Evolutionary conservation across 53 echinoderm and acorn worm genomes (phyloP).

Genomic region (Astropecten irregularis): DNA sequence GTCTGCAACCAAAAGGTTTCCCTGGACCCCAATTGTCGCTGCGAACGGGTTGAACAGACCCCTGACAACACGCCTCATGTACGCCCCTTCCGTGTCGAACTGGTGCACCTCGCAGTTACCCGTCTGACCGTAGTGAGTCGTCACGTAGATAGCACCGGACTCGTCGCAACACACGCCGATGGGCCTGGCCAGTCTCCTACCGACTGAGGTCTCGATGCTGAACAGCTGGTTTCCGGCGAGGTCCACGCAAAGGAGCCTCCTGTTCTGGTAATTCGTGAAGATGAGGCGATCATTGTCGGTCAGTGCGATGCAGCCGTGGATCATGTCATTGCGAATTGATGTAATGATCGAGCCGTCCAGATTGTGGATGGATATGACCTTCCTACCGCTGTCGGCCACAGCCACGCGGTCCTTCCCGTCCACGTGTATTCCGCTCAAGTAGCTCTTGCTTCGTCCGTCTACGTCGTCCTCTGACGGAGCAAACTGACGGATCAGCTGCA

Average conservation of each 20-base stretch:
- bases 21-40: background rate
- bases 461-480: background rate
- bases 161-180: constrained; percentile 5
- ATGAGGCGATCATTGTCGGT: background rate
- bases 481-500: background rate
- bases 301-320: background rate
- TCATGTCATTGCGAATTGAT: background rate
- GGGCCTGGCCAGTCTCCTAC: background rate
- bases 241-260: constrained; percentile 4
- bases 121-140: constrained; percentile 2
- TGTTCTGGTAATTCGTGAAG: constrained; percentile 9
- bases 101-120: background rate
- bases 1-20: background rate
- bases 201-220: background rate
- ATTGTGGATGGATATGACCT: constrained; percentile 25
- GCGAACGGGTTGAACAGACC: constrained; percentile 2
- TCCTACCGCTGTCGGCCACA: constrained; percentile 3
- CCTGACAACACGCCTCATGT: background rate
- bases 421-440: constrained; percentile 1
- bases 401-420: background rate
- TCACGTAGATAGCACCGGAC: background rate
- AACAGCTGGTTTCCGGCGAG: background rate
- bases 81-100: background rate
- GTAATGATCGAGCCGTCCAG: constrained; percentile 12
- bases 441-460: background rate